A percentile compares a stretch with the other conserved stretches of the same genome.
These are phyloP conservation scores for Acleris literana DNA, from an alignment of 2,888 invertebrate genomes.

Conservation along the genomic window DNA sequence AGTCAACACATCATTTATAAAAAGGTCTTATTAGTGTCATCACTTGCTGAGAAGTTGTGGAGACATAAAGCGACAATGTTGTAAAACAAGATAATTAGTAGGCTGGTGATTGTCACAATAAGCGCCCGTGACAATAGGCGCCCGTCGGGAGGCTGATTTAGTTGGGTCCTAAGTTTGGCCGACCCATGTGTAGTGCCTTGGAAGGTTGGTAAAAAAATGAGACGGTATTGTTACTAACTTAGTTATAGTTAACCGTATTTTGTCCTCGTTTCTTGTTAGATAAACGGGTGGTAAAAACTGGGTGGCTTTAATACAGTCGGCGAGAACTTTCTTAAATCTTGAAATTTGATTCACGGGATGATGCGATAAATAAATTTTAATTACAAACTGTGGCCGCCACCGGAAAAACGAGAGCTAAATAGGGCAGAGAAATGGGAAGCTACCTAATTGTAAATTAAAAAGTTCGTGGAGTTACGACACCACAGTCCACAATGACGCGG, in stretches of 20 bases:
- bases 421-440: constrained; percentile 83
- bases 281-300: too few relatives aligned
- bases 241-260: constrained; percentile 5
- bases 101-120: constrained; percentile 64
- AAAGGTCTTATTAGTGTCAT: constrained; percentile 9
- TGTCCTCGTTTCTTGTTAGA: not conserved
- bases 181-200: constrained; percentile 2
- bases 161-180: constrained; percentile 7
- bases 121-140: constrained; percentile 51
- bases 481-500: constrained; percentile 82
- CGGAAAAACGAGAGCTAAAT: constrained; percentile 83
- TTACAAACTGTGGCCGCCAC: constrained; percentile 72
- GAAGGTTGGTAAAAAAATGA: not conserved
- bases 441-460: constrained; percentile 84
- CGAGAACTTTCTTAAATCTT: constrained; percentile 39
- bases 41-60: constrained; percentile 30
- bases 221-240: constrained; percentile 4
- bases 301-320: not conserved
- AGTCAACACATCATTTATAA: not conserved
- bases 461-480: constrained; percentile 84
- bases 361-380: constrained; percentile 81
- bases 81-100: constrained; percentile 75
- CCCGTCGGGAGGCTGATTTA: constrained; percentile 50
- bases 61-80: constrained; percentile 50
- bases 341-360: constrained; percentile 60